These are phyloP conservation scores for Melinaea marsaeus DNA, from an alignment of 2,888 invertebrate species.

Conservation along the genomic window DNA sequence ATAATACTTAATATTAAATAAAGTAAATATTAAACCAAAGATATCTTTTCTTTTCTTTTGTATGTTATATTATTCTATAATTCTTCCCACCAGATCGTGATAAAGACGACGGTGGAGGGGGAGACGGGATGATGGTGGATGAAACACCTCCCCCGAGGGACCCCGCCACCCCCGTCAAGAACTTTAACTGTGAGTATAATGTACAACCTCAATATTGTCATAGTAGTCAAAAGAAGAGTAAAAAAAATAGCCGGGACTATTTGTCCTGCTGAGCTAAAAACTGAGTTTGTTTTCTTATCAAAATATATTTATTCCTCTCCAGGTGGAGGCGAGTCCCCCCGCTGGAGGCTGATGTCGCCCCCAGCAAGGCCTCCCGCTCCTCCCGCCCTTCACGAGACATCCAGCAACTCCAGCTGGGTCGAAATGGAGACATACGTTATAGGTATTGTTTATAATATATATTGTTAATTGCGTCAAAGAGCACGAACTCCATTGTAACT, in stretches of 20 bases:
- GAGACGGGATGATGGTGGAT: constrained; percentile 46
- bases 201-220: background rate
- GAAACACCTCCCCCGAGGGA: constrained; percentile 47
- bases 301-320: constrained; percentile 12
- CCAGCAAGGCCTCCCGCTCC: constrained; percentile 48
- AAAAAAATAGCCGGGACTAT: background rate
- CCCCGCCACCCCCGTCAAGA: constrained; percentile 64
- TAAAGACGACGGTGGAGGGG: constrained; percentile 61
- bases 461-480: no score
- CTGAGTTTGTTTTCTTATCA: background rate
- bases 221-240: background rate
- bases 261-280: no score
- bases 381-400: constrained; percentile 66
- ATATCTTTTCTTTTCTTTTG: background rate
- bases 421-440: constrained; percentile 93
- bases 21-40: no score
- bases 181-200: constrained; percentile 50
- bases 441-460: constrained; percentile 59
- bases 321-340: constrained; percentile 46
- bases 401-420: constrained; percentile 93
- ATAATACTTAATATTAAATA: background rate
- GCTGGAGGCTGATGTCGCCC: constrained; percentile 69
- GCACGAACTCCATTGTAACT: no score
- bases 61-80: background rate
- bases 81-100: constrained; percentile 48